phyloP scores from a whole-genome alignment of 2,797 vertebrate genomes.

The Alosa sapidissima region DNA sequence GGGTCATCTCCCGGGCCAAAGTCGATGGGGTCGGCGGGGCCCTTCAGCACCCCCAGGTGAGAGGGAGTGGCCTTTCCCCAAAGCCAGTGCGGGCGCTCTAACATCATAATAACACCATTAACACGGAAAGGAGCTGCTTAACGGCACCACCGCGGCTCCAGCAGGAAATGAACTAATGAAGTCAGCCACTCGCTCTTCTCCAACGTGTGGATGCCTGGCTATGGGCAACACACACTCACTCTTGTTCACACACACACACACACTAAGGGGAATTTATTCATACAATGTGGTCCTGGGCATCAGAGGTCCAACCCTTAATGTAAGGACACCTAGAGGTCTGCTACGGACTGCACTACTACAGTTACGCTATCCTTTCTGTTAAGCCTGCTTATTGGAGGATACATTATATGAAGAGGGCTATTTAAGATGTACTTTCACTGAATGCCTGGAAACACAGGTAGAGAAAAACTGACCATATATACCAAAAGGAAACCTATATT shows the following conservation, averaged over 20 bases:
- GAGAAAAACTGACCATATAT: not conserved
- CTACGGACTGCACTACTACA: not conserved
- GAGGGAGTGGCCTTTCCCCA: conserved; percentile 60
- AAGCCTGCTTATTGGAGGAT: not conserved
- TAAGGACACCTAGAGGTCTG: not conserved
- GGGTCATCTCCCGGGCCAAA: conserved; percentile 28
- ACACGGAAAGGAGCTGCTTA: conserved; percentile 63
- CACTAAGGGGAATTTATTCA: not conserved
- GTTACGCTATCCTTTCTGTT: not conserved
- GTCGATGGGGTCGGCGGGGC: conserved; percentile 35
- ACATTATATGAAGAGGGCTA: not conserved
- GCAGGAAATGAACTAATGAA: conserved; percentile 76
- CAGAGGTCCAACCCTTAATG: not conserved
- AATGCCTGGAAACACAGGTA: too few species aligned
- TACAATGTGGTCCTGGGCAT: not conserved
- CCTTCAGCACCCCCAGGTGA: conserved; percentile 3
- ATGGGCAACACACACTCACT: not conserved
- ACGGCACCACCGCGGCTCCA: not conserved
- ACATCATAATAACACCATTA: conserved; percentile 72
- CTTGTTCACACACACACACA: not conserved
- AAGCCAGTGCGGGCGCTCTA: conserved; percentile 58
- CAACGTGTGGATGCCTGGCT: conserved; percentile 57
- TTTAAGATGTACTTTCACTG: not conserved
- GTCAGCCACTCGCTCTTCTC: conserved; percentile 65
- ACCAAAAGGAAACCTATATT: not conserved